A percentile compares a stretch with the other conserved stretches of the same genome.
Conservation (phyloP, 2,113 vertebrate genomes). For the Vireo altiloquus region DNA sequence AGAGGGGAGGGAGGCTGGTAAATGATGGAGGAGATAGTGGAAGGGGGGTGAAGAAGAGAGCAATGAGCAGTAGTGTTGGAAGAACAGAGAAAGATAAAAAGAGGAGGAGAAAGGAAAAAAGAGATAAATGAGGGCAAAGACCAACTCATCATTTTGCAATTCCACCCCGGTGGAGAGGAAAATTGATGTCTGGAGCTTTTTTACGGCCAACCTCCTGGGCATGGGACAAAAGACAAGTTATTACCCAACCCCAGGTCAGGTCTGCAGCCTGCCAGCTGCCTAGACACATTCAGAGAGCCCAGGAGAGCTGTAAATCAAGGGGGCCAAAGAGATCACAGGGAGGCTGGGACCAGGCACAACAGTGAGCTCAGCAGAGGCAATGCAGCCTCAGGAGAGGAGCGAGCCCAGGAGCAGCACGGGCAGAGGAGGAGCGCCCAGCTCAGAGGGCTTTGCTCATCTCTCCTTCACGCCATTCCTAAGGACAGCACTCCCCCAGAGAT, state of each 20-base stretch:
- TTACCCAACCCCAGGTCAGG: constrained; percentile 55
- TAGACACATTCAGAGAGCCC: constrained; percentile 39
- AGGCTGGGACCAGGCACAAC: neutral
- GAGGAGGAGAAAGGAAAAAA: constrained; percentile 21
- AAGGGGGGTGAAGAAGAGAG: neutral
- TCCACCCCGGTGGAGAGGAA: constrained; percentile 17
- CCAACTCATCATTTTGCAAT: constrained; percentile 58
- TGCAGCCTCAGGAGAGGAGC: neutral
- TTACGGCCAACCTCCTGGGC: constrained; percentile 46
- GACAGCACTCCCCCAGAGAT: neutral
- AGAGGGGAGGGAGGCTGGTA: neutral
- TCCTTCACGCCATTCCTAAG: neutral
- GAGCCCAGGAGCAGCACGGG: rapidly evolving
- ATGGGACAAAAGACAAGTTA: constrained; percentile 64
- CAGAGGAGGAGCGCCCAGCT: neutral
- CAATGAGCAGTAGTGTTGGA: neutral
- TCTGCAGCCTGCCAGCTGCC: constrained; percentile 39
- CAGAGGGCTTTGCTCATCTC: neutral
- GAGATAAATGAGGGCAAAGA: constrained; percentile 62
- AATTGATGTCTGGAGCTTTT: constrained; percentile 57
- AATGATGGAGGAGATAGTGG: neutral
- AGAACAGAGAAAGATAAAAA: constrained; percentile 30
- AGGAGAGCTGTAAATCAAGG: constrained; percentile 35
- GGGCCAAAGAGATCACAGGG: constrained; percentile 9
- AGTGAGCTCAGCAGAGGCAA: neutral